Evolutionary conservation across 2,113 vertebrate species (phyloP), one percentile per base, ranked within the genome.

Genomic region (Ciconia stormi): DNA sequence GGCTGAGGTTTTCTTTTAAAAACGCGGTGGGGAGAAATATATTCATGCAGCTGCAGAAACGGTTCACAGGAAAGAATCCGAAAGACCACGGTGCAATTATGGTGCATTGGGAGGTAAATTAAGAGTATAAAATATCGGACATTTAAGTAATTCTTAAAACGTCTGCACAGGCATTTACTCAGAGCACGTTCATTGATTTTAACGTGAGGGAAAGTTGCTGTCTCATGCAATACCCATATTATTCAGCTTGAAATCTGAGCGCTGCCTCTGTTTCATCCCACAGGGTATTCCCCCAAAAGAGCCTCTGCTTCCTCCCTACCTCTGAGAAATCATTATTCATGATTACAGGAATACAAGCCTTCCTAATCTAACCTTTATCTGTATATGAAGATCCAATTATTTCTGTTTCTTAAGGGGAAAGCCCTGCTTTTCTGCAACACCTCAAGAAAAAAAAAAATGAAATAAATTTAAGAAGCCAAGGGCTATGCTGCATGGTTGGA

Each of bases 211-310:
- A 91, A 96, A 97, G 82, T 73, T 95, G 94, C 96, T 96, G 91
- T 90, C 89, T 95, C 95, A 96, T 95, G 79, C 93, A 73, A 91
- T 74, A 46, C 62, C 67, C 13, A 1, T 61, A 42, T 88, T 93
- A 91, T 77, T 90, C 84, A 77, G 94, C 79, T n/a, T 49, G 95
- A 93, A 97, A 97, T 80, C 87, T 30, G 89, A 95, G 93, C 32
- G 2, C 72, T 93, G 89, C 61, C 65, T 49, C 63, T 62, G n/a
- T 63, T 72, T 29, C 84, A 95, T 89, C 89, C 94, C 87, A 62
- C 93, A 65, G 67, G 94, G 89, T 94, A 90, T 95, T 96, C 63
- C 94, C 79, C 66, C 30, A 82, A 61, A 91, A 94, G 49, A 82
- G 56, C 59, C 47, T 92, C 86, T 17, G 34, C 65, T 84, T 82